These are phyloP conservation scores for Leptinotarsa juncta DNA, from an alignment of 2,888 invertebrate species.

Conservation along the genomic window DNA sequence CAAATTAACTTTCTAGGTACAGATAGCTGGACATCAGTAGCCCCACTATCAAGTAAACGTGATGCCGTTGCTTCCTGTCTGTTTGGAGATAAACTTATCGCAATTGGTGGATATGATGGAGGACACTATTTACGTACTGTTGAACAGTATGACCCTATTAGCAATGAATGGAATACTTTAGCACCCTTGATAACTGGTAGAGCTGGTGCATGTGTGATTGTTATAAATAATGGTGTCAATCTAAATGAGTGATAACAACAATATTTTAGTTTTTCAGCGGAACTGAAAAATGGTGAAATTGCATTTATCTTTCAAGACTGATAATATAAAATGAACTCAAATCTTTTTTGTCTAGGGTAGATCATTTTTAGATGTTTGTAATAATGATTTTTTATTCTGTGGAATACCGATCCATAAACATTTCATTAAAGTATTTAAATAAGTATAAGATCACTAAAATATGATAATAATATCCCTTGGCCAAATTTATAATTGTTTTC, in stretches of 20 bases:
- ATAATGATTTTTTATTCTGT: background rate
- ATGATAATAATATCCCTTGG: background rate
- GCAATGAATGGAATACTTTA: conserved; percentile 83
- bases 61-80: conserved; percentile 91
- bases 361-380: background rate
- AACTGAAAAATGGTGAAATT: conserved; percentile 11
- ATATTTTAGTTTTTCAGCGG: background rate
- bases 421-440: background rate
- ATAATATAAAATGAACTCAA: background rate
- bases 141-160: conserved; percentile 89
- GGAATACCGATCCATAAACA: background rate
- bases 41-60: conserved; percentile 83
- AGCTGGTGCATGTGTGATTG: conserved; percentile 89
- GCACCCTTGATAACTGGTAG: conserved; percentile 84
- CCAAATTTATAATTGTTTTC: background rate
- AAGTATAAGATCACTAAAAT: background rate
- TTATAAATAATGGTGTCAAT: conserved; percentile 62
- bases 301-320: conserved; percentile 14
- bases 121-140: conserved; percentile 87
- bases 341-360: background rate
- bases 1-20: conserved; percentile 70
- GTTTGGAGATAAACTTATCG: conserved; percentile 84
- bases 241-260: conserved; percentile 34
- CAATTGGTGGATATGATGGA: conserved; percentile 93
- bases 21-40: conserved; percentile 89